Evolutionary conservation across 2,797 vertebrate species (phyloP).

Genomic region (Spinus pinus): DNA sequence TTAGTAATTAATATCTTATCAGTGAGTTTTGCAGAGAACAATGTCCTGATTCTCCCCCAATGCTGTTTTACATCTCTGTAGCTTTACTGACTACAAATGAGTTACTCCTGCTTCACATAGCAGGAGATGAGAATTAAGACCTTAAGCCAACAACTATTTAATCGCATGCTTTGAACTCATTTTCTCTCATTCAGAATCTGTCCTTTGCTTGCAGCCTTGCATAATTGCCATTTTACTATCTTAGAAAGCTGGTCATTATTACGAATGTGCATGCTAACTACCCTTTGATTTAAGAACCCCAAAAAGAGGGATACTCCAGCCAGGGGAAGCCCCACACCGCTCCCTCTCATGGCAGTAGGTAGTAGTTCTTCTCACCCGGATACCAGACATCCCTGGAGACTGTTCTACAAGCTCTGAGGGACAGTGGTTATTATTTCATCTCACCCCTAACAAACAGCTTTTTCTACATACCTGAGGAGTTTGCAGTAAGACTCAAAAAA

Average conservation of each 20-base stretch:
- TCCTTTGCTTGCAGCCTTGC: neutral
- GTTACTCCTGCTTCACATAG: conserved; percentile 23
- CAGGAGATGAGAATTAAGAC: conserved; percentile 27
- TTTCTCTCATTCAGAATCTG: conserved; percentile 38
- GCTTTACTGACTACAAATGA: conserved; percentile 32
- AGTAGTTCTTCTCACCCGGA: neutral
- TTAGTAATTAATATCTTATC: conserved; percentile 68
- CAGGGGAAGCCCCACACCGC: neutral
- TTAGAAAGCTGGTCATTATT: neutral
- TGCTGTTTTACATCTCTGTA: conserved; percentile 46
- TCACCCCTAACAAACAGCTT: neutral
- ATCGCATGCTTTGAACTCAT: conserved; percentile 21
- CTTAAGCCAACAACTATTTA: conserved; percentile 27
- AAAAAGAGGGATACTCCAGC: neutral
- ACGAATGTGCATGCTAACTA: neutral
- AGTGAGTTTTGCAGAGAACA: conserved; percentile 51
- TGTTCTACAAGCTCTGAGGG: neutral
- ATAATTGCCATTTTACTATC: neutral
- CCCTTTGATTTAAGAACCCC: neutral
- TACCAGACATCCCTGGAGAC: neutral
- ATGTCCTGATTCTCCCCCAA: conserved; percentile 49
- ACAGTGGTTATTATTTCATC: neutral
- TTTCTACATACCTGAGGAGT: neutral
- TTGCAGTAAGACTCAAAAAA: neutral
- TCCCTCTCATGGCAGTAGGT: neutral